Evolutionary conservation across 2,797 vertebrate genomes (phyloP), one percentile per base, ranked within the genome.

Genomic region (Pipistrellus nathusii): DNA sequence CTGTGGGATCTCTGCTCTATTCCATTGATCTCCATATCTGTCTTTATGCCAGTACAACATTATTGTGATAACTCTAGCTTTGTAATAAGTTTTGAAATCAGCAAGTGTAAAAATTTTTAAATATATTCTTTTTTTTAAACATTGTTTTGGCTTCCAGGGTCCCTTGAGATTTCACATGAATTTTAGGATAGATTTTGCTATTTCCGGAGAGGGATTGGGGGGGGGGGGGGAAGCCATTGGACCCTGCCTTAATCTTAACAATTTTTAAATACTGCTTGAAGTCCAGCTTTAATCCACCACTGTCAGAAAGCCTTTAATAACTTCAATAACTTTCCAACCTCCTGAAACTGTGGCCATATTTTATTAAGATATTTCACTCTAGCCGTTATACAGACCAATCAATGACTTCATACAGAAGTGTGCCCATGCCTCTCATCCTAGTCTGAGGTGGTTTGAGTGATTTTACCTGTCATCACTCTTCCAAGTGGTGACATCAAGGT

Each of bases 81-180:
- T 81, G 9, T 91, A 44, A 30, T 76, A 76, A 84, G 30, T 86
- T 87, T 87, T 69, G 5, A 91, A 90, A 81, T 76, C 41, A 87
- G 41, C 7, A 84, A 94, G 38, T 85, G 6, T 53, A n/a, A 87
- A 35, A 35, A 23, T 41, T 14, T 72, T 38, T 17, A 87, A 30
- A 6, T 90, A 93, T 89, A 4, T 85, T 81, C 46, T 55, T 91
- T 41, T 77, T 91, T 91, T 76, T 27, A 80, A 84, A 72, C 23
- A 83, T 86, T 30, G 0, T 41, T 86, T 83, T 94, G 30, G 5
- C 25, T 90, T 81, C 85, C 77, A 46, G 27, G 30, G 13, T 76
- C 30, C 32, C 59, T 35, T 84, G 30, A 48, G 5, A 84, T 80
- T 59, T 48, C 64, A 57, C 41, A 8, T 71, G 21, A 80, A 53